Evolutionary conservation across 92 coral and sea anemone species (phyloP), one percentile per base, ranked within the genome.

Genomic region (Palythoa grandiflora): DNA sequence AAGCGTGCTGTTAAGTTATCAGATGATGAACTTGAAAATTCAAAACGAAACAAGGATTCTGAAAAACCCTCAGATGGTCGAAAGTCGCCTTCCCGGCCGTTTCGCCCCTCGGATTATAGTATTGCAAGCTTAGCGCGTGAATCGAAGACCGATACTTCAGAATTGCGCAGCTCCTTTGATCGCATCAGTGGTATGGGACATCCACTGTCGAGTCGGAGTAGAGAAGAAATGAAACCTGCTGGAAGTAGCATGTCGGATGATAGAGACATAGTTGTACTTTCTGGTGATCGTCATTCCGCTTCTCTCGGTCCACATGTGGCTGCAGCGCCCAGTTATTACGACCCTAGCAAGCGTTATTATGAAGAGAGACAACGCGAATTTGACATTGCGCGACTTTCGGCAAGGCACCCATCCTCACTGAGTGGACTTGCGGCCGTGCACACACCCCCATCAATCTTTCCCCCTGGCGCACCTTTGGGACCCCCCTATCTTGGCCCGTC

Each of bases 61-160:
- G 89, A 86, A 40, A 81, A 81, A 20, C 60, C 72, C 9, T 17
- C 40, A 40, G 91, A 84, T 88, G 91, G 57, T 83, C 94, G 52
- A 44, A 81, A 65, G 76, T 74, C 88, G 15, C 88, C 93, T 15
- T n/a, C 78, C 65, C 83, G 97, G 63, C 89, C 92, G 20, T 71
- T 73, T 35, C 97, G 94, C 47, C 89, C 95, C 50, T 57, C 92
- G 15, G 94, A 89, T 28, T 94, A 92, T 89, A 93, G 93, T 89
- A 94, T 94, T 74, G 97, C 97, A 48, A 94, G 75, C 84, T 85
- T 95, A 60, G 94, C 98, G 39, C 88, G 92, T 75, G 98, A 94
- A 8, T 89, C 94, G 63, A 93, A 91, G 83, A 88, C 84, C 50
- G 98, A 93, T 76, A 73, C 91, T 73, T 81, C 93, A 50, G 94